phyloP scores from a whole-genome alignment of 2,888 invertebrate genomes.

The Pachliopta kotzebuea region DNA sequence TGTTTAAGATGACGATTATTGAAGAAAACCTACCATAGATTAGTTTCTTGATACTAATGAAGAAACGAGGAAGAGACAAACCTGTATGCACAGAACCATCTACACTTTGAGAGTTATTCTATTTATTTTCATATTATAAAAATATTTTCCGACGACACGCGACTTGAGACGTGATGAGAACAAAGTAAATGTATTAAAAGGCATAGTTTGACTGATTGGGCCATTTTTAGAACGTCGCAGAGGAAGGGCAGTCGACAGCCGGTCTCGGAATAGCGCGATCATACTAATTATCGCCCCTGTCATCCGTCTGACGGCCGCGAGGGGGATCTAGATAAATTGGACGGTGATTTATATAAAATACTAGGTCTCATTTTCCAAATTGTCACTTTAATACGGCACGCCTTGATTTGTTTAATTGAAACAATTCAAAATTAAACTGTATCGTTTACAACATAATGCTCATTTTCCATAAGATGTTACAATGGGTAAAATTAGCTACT shows the following conservation, averaged over 20 bases:
- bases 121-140: conserved; percentile 4
- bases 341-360: conserved; percentile 34
- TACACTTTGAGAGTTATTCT: neutral
- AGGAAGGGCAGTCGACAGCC: conserved; percentile 49
- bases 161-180: conserved; percentile 29
- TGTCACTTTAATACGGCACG: conserved; percentile 12
- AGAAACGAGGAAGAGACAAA: neutral
- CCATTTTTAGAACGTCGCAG: conserved; percentile 66
- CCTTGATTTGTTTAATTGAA: conserved; percentile 3
- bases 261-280: conserved; percentile 67
- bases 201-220: conserved; percentile 71
- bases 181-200: conserved; percentile 22
- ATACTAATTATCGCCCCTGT: conserved; percentile 73
- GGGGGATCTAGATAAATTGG: conserved; percentile 42
- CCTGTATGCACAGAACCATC: neutral
- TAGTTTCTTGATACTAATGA: too few relatives aligned
- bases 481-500: neutral
- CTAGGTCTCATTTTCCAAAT: conserved; percentile 24
- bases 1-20: neutral
- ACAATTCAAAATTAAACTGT: conserved; percentile 6
- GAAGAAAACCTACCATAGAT: neutral
- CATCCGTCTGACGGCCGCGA: conserved; percentile 45
- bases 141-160: conserved; percentile 45
- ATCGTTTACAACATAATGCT: neutral
- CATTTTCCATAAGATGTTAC: neutral